Evolutionary conservation across 2,888 invertebrate species (phyloP).

Genomic region (Liposcelis brunnea): DNA sequence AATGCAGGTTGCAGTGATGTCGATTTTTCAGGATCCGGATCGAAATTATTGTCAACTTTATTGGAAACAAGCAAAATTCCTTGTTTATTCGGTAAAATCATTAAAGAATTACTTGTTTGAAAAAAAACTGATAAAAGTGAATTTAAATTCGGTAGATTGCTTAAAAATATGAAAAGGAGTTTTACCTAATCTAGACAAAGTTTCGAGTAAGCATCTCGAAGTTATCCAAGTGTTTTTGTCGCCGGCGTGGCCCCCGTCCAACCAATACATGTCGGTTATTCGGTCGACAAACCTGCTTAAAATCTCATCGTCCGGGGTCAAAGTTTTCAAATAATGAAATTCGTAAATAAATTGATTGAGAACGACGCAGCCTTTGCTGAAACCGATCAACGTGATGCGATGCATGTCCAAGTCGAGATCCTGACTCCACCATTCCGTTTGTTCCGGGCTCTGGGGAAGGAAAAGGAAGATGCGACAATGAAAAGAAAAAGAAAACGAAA

Average conservation of each 20-base stretch:
- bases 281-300: constrained; percentile 44
- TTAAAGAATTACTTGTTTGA: too few species aligned
- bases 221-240: constrained; percentile 78
- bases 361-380: constrained; percentile 87
- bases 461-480: too few species aligned
- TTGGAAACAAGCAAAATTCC: too few species aligned
- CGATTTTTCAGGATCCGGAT: too few species aligned
- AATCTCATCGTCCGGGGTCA: constrained; percentile 43
- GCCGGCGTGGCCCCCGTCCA: constrained; percentile 85
- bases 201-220: constrained; percentile 50
- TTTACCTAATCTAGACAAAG: constrained; percentile 49
- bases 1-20: too few species aligned
- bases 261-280: constrained; percentile 67
- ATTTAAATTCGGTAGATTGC: not conserved
- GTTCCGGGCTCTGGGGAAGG: constrained; percentile 16
- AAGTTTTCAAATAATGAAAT: constrained; percentile 53
- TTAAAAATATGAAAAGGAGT: not conserved
- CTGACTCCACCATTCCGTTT: constrained; percentile 41
- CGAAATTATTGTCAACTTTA: too few species aligned
- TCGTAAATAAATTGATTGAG: constrained; percentile 81
- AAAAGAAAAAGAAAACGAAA: too few species aligned
- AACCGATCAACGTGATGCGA: constrained; percentile 52
- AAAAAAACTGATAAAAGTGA: constrained; percentile 1
- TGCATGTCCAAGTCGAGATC: constrained; percentile 38
- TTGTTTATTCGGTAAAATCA: too few species aligned